Conservation (phyloP, 1,140 invertebrate species). For the Drosophila dunni region DNA sequence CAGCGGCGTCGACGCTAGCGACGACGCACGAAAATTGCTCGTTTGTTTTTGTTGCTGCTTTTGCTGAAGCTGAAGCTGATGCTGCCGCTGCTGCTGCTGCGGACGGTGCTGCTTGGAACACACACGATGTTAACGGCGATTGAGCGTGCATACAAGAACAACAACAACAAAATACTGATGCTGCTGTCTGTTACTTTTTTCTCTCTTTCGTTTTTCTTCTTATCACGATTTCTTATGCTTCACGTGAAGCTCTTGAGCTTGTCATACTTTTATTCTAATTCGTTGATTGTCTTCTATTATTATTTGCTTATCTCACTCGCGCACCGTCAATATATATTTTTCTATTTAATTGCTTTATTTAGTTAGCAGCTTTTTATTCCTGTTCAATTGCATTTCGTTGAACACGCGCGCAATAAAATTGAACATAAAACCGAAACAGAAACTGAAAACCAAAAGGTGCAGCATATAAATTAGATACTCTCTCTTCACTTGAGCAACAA, state of each 20-base stretch:
- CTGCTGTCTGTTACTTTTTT: slow-evolving; percentile 19
- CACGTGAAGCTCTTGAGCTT: slow-evolving; percentile 50
- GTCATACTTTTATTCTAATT: slow-evolving; percentile 39
- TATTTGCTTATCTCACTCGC: slow-evolving; percentile 27
- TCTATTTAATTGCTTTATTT: neutral
- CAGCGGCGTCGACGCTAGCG: slow-evolving; percentile 36
- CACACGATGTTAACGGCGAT: slow-evolving; percentile 59
- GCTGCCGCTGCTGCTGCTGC: slow-evolving; percentile 19
- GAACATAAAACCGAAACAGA: slow-evolving; percentile 24
- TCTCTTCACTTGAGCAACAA: slow-evolving; percentile 16
- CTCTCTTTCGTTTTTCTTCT: slow-evolving; percentile 17
- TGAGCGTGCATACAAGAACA: slow-evolving; percentile 42
- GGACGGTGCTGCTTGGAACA: slow-evolving; percentile 46
- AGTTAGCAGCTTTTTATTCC: slow-evolving; percentile 12
- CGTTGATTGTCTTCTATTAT: slow-evolving; percentile 33
- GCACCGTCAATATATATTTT: slow-evolving; percentile 27
- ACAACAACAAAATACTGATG: slow-evolving; percentile 40
- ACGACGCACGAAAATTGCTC: slow-evolving; percentile 51
- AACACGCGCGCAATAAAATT: slow-evolving; percentile 17
- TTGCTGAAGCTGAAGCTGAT: neutral
- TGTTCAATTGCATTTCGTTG: slow-evolving; percentile 26
- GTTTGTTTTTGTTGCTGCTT: slow-evolving; percentile 47
- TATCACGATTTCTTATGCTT: slow-evolving; percentile 57
- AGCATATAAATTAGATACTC: slow-evolving; percentile 14
- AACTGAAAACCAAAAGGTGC: slow-evolving; percentile 16